These are phyloP conservation scores for Gymnorhina tibicen DNA, from an alignment of 2,113 vertebrate genomes.

Conservation along the genomic window DNA sequence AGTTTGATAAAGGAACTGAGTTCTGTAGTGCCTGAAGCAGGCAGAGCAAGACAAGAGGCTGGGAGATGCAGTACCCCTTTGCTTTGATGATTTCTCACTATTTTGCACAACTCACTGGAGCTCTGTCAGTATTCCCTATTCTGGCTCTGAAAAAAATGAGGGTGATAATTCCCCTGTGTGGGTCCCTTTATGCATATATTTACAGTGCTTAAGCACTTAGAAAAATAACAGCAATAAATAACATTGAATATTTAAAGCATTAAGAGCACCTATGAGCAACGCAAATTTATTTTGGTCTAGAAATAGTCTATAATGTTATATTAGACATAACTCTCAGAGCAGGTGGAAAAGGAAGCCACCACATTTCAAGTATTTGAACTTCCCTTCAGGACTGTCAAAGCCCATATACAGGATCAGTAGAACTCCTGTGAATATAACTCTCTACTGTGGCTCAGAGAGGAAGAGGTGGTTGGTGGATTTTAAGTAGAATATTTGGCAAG, in stretches of 20 bases:
- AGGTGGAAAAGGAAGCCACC: background rate
- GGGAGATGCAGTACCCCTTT: background rate
- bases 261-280: background rate
- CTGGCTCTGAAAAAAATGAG: background rate
- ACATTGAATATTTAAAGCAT: background rate
- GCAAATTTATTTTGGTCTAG: background rate
- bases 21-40: background rate
- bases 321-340: background rate
- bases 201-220: background rate
- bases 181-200: background rate
- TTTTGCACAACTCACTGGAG: background rate
- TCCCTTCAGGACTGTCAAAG: background rate
- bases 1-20: background rate
- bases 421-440: background rate
- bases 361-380: background rate
- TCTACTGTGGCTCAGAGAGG: background rate
- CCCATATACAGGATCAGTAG: background rate
- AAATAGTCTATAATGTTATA: background rate
- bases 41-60: background rate
- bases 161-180: background rate
- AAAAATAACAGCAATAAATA: background rate
- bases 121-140: background rate
- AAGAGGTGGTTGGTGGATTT: background rate
- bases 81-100: background rate
- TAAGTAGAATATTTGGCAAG: background rate